Evolutionary conservation across 2,888 invertebrate species (phyloP).

Genomic region (Carterocephalus palaemon): DNA sequence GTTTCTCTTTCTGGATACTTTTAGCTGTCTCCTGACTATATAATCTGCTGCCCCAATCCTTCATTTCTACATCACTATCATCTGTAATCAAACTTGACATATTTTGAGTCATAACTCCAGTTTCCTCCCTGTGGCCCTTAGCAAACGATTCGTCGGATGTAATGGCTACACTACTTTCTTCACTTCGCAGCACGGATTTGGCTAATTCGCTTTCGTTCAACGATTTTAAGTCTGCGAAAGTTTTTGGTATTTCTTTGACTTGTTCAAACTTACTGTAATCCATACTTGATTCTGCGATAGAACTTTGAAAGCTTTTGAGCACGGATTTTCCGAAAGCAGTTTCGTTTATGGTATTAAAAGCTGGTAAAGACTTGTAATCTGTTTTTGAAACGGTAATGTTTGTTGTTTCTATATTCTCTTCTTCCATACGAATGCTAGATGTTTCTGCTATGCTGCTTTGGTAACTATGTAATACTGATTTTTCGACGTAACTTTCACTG

Average conservation of each 20-base stretch:
- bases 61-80: slow-evolving; percentile 61
- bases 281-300: slow-evolving; percentile 36
- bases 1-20: slow-evolving; percentile 60
- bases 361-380: slow-evolving; percentile 40
- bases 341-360: slow-evolving; percentile 52
- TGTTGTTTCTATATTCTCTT: slow-evolving; percentile 30
- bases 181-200: slow-evolving; percentile 54
- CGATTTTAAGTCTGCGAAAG: slow-evolving; percentile 39
- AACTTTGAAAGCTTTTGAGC: slow-evolving; percentile 34
- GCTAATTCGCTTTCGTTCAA: slow-evolving; percentile 50
- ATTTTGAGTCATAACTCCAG: slow-evolving; percentile 32
- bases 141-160: slow-evolving; percentile 32
- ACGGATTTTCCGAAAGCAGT: slow-evolving; percentile 55
- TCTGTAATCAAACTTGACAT: slow-evolving; percentile 62
- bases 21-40: slow-evolving; percentile 37
- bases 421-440: slow-evolving; percentile 41
- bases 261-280: slow-evolving; percentile 34
- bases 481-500: slow-evolving; percentile 50
- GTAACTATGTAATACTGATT: slow-evolving; percentile 60
- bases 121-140: slow-evolving; percentile 17
- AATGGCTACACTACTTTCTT: slow-evolving; percentile 47
- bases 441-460: slow-evolving; percentile 52
- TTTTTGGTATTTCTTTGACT: slow-evolving; percentile 35
- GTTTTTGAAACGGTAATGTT: slow-evolving; percentile 30
- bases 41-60: slow-evolving; percentile 28